Evolutionary conservation across 2,113 vertebrate genomes (phyloP).

Genomic region (Triplophysa dalaica): DNA sequence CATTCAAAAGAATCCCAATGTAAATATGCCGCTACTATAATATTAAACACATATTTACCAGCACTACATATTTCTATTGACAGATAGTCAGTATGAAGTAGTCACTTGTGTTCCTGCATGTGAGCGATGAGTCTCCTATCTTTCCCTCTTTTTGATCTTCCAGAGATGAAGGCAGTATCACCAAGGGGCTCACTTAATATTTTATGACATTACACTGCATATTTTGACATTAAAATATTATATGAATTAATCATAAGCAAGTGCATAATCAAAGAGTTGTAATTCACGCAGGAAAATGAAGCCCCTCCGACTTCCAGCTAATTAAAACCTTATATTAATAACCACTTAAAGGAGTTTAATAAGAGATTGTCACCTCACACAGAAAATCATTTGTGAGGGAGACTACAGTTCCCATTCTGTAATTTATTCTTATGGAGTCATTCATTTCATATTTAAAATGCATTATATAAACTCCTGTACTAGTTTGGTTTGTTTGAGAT

Average conservation of each 20-base stretch:
- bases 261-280: slow-evolving; percentile 67
- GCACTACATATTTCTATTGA: too few relatives aligned
- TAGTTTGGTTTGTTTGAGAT: too few relatives aligned
- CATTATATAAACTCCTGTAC: too few relatives aligned
- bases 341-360: too few relatives aligned
- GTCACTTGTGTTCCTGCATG: slow-evolving; percentile 55
- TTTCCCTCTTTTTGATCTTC: slow-evolving; percentile 66
- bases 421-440: background rate
- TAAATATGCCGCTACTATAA: background rate
- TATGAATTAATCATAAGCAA: slow-evolving; percentile 72
- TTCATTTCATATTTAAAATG: too few relatives aligned
- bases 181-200: slow-evolving; percentile 68
- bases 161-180: slow-evolving; percentile 59
- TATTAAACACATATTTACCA: background rate
- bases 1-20: background rate
- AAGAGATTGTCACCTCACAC: background rate
- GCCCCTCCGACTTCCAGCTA: background rate
- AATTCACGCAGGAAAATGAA: slow-evolving; percentile 56
- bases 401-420: background rate
- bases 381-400: background rate
- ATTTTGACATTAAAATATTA: slow-evolving; percentile 70
- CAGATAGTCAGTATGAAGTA: too few relatives aligned
- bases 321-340: too few relatives aligned
- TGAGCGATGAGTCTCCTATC: slow-evolving; percentile 19
- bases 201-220: slow-evolving; percentile 69